Base-by-base conservation (phyloP, 2,113 vertebrate genomes). In the Pelusios castaneus region DNA sequence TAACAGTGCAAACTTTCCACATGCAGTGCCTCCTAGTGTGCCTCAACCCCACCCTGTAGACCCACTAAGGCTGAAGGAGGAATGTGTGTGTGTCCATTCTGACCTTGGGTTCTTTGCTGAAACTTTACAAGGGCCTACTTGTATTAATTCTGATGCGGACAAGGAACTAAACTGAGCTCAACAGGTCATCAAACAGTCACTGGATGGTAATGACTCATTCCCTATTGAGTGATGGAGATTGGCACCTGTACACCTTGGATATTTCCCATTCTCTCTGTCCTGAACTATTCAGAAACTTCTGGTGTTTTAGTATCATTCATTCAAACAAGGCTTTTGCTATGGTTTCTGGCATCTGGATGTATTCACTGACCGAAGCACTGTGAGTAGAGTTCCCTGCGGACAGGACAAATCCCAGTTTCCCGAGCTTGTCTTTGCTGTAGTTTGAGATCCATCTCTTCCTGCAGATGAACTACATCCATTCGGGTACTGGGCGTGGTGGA, bases 331-430 rank as follows among this genome's bases (percentile, higher is more conserved):
- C 25, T 76, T 76, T 45, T 13, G 41, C 63, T 25, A 7, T 17
- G 22, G 14, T 5, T 24, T n/a, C 78, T 51, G 49, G 9, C 21
- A 76, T 24, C 21, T 0, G 51, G 41, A 27, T 5, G 8, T 24
- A 10, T 13, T 10, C 80, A 60, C 98, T 97, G 94, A 99, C 99
- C 99, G 13, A 99, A 99, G 95, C 99, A 99, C 97, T 99, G 99
- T 0, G 98, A 94, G 96, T 99, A 99, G 25, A 99, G 98, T 94
- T 99, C 99, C 89, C 99, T 96, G 91, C 99, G 99, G 22, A 99
- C 98, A 0, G 99, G 99, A 85, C 99, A 99, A 96, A 99, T 99
- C 77, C 99, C 99, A 0, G 98, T 99, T 91, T 99, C 98, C 79
- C 98, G 97, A 13, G 99, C 99, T 95, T 99, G 98, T 56, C 98